Conservation (phyloP, 2,797 vertebrate genomes). For the Rachycentron canadum region DNA sequence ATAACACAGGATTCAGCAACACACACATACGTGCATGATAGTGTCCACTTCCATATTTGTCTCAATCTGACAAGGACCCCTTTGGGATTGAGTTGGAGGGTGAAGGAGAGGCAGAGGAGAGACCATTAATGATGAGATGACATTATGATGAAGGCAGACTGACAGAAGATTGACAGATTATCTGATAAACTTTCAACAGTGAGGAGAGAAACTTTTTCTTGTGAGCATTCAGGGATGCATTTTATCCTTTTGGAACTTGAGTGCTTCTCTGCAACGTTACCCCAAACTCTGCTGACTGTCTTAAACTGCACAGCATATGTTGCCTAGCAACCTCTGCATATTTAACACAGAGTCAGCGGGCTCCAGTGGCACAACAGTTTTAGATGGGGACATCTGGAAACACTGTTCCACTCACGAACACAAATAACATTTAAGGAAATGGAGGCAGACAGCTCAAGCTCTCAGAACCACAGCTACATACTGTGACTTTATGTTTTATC, state of each 20-base stretch:
- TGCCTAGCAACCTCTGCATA: conserved; percentile 59
- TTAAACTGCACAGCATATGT: conserved; percentile 31
- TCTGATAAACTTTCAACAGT: conserved; percentile 3
- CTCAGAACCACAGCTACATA: conserved; percentile 4
- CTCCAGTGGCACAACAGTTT: conserved; percentile 25
- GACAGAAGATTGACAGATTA: conserved; percentile 45
- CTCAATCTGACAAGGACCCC: conserved; percentile 40
- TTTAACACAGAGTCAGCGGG: conserved; percentile 31
- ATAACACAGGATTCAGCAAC: conserved; percentile 1
- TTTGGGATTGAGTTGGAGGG: conserved; percentile 28
- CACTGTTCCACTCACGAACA: conserved; percentile 19
- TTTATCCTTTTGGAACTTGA: conserved; percentile 2
- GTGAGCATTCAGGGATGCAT: background rate
- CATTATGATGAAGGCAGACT: conserved; percentile 46
- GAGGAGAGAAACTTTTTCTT: conserved; percentile 10
- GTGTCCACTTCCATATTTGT: conserved; percentile 12
- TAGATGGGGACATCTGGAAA: conserved; percentile 30
- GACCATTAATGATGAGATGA: conserved; percentile 35
- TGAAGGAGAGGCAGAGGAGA: conserved; percentile 45
- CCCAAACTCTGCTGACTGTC: conserved; percentile 36
- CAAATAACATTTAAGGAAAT: conserved; percentile 29
- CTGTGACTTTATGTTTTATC: conserved; percentile 12
- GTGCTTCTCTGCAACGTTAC: conserved; percentile 4
- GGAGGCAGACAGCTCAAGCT: conserved; percentile 15
- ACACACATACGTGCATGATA: background rate